These are phyloP conservation scores for Colletes gigas DNA, from an alignment of 1,140 invertebrate genomes.

Conservation along the genomic window DNA sequence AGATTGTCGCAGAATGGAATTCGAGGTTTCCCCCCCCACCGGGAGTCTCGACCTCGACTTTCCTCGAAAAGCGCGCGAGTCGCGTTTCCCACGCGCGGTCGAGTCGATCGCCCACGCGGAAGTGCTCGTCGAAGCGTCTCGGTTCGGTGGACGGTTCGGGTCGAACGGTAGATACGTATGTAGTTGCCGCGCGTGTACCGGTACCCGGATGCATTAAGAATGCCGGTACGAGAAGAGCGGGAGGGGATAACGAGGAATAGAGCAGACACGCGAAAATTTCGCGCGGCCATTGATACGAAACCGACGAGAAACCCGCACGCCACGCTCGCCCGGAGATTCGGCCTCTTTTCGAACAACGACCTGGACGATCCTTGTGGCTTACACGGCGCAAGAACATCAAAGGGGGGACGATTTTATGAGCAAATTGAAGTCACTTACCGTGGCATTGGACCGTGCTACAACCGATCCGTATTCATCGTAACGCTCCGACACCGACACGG, in stretches of 20 bases:
- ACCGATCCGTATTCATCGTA: no score
- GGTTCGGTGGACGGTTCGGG: constrained; percentile 57
- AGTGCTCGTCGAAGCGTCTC: constrained; percentile 49
- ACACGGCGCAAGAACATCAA: no score
- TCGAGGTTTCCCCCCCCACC: no score
- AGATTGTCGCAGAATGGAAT: no score
- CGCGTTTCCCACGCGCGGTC: constrained; percentile 22
- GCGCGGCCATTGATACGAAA: constrained; percentile 1
- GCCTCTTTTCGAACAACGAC: neutral
- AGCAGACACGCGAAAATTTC: constrained; percentile 43
- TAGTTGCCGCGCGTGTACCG: constrained; percentile 20
- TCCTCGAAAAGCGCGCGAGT: constrained; percentile 39
- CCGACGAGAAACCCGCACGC: constrained; percentile 7
- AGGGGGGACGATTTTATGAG: no score
- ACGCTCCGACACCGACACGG: no score
- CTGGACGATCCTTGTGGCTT: neutral
- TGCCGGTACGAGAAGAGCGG: neutral
- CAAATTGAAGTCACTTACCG: no score
- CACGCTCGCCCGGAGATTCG: constrained; percentile 1
- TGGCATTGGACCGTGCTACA: no score
- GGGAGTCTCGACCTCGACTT: constrained; percentile 5
- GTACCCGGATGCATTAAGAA: constrained; percentile 51
- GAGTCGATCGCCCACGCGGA: constrained; percentile 56
- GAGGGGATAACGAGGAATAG: neutral
- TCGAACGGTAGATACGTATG: constrained; percentile 44